Base-by-base conservation (phyloP, 2,888 invertebrate species). In the Protonemura montana region DNA sequence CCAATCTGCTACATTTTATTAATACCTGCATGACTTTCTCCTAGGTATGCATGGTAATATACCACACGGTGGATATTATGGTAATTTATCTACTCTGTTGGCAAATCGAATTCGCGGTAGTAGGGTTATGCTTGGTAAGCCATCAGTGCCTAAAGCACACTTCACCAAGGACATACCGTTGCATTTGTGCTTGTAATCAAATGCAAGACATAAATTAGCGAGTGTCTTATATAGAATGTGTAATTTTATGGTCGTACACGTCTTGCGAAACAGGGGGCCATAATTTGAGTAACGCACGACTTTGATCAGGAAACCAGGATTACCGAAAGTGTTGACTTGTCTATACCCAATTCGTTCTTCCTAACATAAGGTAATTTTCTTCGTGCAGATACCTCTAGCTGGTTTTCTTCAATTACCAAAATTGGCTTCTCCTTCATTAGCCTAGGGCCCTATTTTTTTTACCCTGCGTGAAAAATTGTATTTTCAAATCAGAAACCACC, bases 1-100 rank as follows among this genome's bases (percentile, higher is more conserved):
- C 78, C 78, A 78, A 78, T 78, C 78, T 78, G 78, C 28, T 78
- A 27, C 78, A 78, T 78, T 78, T 78, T 28, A 78, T 78, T 78
- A 26, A 78, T 78, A n/a, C 78, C 26, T 26, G 59, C 59, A 59
- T 78, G 78, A 78, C 78, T 78, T 78, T 78, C 78, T 78, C 78
- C 59, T 21, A 1, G 16, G 59, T 59, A 21, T 21, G 59, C 59
- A 59, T 59, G 59, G 59, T 59, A 59, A 59, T 59, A 59, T 59
- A 59, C 59, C 59, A 59, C 59, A 21, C 59, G 59, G 59, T 7
- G 59, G 13, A 59, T 10, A 41, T 21, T 59, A 59, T 59, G 59
- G 59, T 59, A 59, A 59, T 6, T 35, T 59, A 13, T 13, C 59
- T 59, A 10, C 59, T 59, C 59, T 10, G 21, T 59, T 59, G 59